phyloP scores from a whole-genome alignment of 2,797 vertebrate genomes.

The Esox lucius region DNA sequence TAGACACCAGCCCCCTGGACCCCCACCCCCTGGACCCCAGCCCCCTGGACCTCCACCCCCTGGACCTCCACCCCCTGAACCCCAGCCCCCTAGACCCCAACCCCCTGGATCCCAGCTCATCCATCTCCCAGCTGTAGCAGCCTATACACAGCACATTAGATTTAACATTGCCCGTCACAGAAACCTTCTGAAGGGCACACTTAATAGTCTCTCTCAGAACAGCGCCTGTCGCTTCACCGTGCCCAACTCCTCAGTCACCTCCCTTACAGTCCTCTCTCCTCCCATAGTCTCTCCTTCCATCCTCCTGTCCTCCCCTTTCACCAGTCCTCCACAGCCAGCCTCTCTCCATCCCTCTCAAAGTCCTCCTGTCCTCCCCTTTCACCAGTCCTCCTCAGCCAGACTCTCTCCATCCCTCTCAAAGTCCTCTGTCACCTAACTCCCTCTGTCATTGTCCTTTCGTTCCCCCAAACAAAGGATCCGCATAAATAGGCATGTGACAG shows the following conservation, averaged over 20 bases:
- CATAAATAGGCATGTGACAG: conserved; percentile 69
- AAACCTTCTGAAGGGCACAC: conserved; percentile 53
- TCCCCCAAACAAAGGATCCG: conserved; percentile 60
- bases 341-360: conserved; percentile 21
- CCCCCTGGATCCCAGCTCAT: conserved; percentile 27
- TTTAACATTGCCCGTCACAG: not conserved
- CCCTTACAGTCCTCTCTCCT: not conserved
- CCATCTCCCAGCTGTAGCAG: conserved; percentile 42
- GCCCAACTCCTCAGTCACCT: conserved; percentile 5
- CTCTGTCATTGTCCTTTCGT: conserved; percentile 43
- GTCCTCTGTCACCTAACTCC: not conserved
- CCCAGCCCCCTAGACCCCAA: too few relatives aligned
- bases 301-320: conserved; percentile 36
- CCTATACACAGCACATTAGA: conserved; percentile 25
- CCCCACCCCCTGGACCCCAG: too few relatives aligned
- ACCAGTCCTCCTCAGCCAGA: not conserved
- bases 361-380: not conserved
- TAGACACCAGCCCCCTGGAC: conserved; percentile 2
- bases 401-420: conserved; percentile 20
- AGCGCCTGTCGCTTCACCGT: conserved; percentile 51
- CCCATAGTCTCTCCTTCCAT: not conserved
- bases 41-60: too few relatives aligned
- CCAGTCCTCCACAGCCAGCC: not conserved
- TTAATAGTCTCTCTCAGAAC: conserved; percentile 49
- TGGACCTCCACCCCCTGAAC: too few relatives aligned